Conservation (phyloP, 2,113 vertebrate genomes). For the Numenius arquata region DNA sequence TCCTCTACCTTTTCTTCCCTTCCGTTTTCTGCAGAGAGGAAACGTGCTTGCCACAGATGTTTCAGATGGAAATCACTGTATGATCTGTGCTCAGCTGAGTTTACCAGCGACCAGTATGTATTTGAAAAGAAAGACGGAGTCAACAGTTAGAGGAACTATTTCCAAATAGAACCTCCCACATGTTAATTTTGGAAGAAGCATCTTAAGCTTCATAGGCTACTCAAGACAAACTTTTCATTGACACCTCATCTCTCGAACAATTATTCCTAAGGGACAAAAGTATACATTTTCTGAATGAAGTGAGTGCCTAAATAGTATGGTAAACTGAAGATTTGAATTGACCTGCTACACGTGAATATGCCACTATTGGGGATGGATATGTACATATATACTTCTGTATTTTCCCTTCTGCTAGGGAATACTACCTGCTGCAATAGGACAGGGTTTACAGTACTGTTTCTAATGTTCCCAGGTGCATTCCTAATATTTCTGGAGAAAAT, state of each 20-base stretch:
- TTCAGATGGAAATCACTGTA: not conserved
- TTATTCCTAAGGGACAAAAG: not conserved
- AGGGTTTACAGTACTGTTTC: not conserved
- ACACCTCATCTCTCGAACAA: not conserved
- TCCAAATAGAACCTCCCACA: not conserved
- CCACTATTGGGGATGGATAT: not conserved
- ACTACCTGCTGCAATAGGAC: not conserved
- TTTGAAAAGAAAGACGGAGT: not conserved
- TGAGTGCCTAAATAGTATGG: not conserved
- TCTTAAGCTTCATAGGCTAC: not conserved
- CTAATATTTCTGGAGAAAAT: not conserved
- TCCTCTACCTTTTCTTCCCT: not conserved
- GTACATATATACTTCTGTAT: not conserved
- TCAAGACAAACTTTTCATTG: not conserved
- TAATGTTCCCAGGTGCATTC: not conserved
- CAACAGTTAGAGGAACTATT: not conserved
- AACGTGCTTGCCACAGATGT: not conserved
- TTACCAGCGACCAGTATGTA: fast-evolving
- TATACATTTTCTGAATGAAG: not conserved
- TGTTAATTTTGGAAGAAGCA: not conserved
- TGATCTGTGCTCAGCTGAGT: not conserved
- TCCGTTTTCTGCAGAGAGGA: not conserved
- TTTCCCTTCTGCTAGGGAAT: not conserved
- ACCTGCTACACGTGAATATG: not conserved
- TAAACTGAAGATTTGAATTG: not conserved